A percentile compares a stretch with the other conserved stretches of the same genome.
Conservation (phyloP, 2,888 invertebrate genomes). For the Charanyca ferruginea region DNA sequence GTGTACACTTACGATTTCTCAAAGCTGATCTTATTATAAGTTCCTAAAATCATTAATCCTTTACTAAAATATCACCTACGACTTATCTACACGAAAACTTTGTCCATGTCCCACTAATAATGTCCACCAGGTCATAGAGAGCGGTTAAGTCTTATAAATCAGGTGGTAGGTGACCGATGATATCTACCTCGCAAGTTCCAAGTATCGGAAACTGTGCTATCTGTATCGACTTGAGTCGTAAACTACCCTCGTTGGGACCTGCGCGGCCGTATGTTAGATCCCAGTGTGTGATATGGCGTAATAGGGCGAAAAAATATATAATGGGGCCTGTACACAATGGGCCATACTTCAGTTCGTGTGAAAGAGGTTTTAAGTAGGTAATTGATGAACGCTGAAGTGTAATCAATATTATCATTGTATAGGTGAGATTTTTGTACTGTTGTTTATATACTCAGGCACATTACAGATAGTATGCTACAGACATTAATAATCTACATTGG, state of each 20-base stretch:
- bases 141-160: constrained; percentile 57
- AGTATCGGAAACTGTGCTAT: constrained; percentile 57
- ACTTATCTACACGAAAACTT: neutral
- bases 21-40: neutral
- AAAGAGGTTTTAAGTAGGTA: constrained; percentile 36
- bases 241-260: constrained; percentile 46
- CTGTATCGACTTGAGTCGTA: constrained; percentile 61
- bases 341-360: constrained; percentile 42
- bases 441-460: neutral
- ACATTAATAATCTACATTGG: neutral
- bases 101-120: constrained; percentile 20
- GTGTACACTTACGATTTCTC: neutral
- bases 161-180: constrained; percentile 47
- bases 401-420: constrained; percentile 16
- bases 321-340: constrained; percentile 51
- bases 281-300: constrained; percentile 52
- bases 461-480: neutral
- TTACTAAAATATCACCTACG: no score
- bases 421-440: neutral
- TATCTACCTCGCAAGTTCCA: constrained; percentile 52
- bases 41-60: neutral
- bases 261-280: constrained; percentile 56
- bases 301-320: constrained; percentile 59
- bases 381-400: constrained; percentile 42
- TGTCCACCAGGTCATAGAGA: constrained; percentile 38